phyloP scores from a whole-genome alignment of 2,888 invertebrate genomes.

The Microctonus brassicae region DNA sequence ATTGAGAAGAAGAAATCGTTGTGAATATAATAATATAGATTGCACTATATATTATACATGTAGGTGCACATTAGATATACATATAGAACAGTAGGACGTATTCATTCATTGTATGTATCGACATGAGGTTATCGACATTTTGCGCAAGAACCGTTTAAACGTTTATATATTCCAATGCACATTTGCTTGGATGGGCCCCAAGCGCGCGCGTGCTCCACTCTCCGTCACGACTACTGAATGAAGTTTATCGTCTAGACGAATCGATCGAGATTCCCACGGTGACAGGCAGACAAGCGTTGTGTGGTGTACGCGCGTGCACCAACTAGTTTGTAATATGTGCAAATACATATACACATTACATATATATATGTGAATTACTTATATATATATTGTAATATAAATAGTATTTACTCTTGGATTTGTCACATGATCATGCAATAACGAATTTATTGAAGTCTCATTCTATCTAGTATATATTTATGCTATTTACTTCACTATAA shows the following conservation, averaged over 20 bases:
- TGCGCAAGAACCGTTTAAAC: slow-evolving; percentile 45
- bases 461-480: too few relatives aligned
- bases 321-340: slow-evolving; percentile 15
- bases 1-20: too few relatives aligned
- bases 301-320: slow-evolving; percentile 17
- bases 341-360: too few relatives aligned
- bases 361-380: too few relatives aligned
- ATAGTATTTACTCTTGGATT: too few relatives aligned
- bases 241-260: slow-evolving; percentile 48
- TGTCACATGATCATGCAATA: too few relatives aligned
- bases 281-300: slow-evolving; percentile 31
- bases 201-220: slow-evolving; percentile 21
- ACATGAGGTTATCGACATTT: slow-evolving; percentile 52
- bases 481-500: too few relatives aligned
- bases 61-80: not conserved
- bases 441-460: too few relatives aligned
- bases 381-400: not conserved
- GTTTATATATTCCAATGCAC: slow-evolving; percentile 47
- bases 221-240: slow-evolving; percentile 33
- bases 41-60: not conserved
- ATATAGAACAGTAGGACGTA: not conserved
- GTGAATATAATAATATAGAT: too few relatives aligned
- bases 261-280: slow-evolving; percentile 45
- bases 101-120: slow-evolving; percentile 25
- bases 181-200: slow-evolving; percentile 27